Conservation (phyloP, 1,140 invertebrate genomes). For the Scaptodrosophila lebanonensis region DNA sequence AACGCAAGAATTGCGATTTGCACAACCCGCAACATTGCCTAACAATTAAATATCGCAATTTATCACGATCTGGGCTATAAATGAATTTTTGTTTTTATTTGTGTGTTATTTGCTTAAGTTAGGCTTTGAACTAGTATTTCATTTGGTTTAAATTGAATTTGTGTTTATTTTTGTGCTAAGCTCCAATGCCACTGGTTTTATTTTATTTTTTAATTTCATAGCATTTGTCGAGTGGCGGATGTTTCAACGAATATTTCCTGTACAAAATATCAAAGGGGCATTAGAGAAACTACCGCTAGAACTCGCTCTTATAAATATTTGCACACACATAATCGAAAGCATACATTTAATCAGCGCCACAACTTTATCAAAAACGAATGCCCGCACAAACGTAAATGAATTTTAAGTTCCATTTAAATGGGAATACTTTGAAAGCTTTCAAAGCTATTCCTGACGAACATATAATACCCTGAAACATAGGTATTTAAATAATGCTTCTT, state of each 20-base stretch:
- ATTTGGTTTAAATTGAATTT: slow-evolving; percentile 45
- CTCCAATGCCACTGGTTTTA: slow-evolving; percentile 65
- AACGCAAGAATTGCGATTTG: neutral
- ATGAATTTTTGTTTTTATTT: slow-evolving; percentile 39
- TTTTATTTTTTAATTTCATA: slow-evolving; percentile 13
- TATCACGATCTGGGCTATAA: slow-evolving; percentile 44
- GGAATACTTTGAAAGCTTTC: too few relatives aligned
- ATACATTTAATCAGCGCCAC: too few relatives aligned
- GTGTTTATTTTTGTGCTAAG: slow-evolving; percentile 46
- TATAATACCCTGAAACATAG: too few relatives aligned
- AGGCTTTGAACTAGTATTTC: slow-evolving; percentile 5
- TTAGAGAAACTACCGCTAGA: slow-evolving; percentile 18
- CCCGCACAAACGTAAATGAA: too few relatives aligned
- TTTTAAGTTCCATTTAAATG: too few relatives aligned
- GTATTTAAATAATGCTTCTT: too few relatives aligned
- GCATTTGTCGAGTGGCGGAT: slow-evolving; percentile 9
- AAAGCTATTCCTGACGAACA: too few relatives aligned
- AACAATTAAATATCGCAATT: slow-evolving; percentile 53
- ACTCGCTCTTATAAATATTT: too few relatives aligned
- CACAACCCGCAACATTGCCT: too few relatives aligned
- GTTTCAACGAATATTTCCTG: slow-evolving; percentile 50
- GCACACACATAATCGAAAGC: too few relatives aligned
- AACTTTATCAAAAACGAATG: too few relatives aligned
- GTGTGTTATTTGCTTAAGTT: slow-evolving; percentile 17
- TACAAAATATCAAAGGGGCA: slow-evolving; percentile 22